A percentile compares a stretch with the other conserved stretches of the same genome.
Conservation (phyloP, 1,140 invertebrate genomes). For the Rhagoletis zephyria region DNA sequence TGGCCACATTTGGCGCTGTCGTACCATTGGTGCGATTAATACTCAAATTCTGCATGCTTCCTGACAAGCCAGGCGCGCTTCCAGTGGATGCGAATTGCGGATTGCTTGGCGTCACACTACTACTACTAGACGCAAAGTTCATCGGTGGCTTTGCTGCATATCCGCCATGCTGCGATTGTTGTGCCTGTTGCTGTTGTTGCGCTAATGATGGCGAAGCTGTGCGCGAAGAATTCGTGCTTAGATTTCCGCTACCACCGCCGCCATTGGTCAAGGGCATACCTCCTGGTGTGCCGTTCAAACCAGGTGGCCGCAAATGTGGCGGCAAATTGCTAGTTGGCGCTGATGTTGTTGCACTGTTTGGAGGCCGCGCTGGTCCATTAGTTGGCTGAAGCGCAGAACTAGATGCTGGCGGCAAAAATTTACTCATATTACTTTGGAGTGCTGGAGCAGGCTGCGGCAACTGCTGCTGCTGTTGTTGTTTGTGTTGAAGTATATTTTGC, state of each 20-base stretch:
- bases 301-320: constrained; percentile 61
- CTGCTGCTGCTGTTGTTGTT: constrained; percentile 54
- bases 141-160: constrained; percentile 41
- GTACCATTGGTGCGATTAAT: constrained; percentile 59
- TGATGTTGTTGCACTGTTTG: not conserved
- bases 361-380: constrained; percentile 53
- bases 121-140: not conserved
- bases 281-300: constrained; percentile 60
- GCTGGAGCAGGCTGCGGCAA: constrained; percentile 56
- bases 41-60: constrained; percentile 65
- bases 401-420: constrained; percentile 64
- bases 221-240: constrained; percentile 67
- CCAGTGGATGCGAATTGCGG: constrained; percentile 24
- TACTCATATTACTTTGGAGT: constrained; percentile 62
- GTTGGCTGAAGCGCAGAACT: constrained; percentile 34
- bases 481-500: constrained; percentile 54
- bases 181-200: constrained; percentile 42
- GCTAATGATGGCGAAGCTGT: constrained; percentile 65
- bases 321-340: constrained; percentile 61
- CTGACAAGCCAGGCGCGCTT: constrained; percentile 56
- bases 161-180: constrained; percentile 44
- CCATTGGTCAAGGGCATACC: constrained; percentile 56
- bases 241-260: constrained; percentile 61
- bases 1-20: not conserved
- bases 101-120: constrained; percentile 28